Evolutionary conservation across 2,797 vertebrate species (phyloP), one percentile per base, ranked within the genome.

Genomic region (Amazonetta brasiliensis): DNA sequence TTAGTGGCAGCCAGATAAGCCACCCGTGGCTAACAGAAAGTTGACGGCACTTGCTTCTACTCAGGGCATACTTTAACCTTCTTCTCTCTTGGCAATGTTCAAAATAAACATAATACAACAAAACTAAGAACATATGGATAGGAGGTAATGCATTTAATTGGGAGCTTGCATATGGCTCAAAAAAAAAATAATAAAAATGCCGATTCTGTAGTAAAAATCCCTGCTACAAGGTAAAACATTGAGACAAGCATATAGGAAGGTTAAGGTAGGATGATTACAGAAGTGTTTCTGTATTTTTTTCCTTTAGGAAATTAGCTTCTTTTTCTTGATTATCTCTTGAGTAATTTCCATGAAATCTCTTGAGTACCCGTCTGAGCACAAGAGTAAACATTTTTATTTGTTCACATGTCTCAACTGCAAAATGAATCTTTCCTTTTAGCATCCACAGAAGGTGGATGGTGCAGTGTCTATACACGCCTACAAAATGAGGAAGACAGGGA

Each of bases 181-280:
- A 91, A 90, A 94, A 52, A 97, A 7, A 94, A 95, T 94, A 97
- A 89, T 96, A 94, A 82, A 15, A n/a, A n/a, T 60, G 89, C 15
- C 63, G 91, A 64, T 87, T 81, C 68, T 87, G 55, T 67, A 91
- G 79, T 41, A 94, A 96, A 93, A 96, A 77, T 93, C 52, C 62
- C 50, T 87, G 63, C 69, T 68, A 80, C 46, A 62, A 88, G 62
- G 60, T 92, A 89, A 95, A 95, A 89, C 26, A 72, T 9, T 37
- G 73, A 88, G 35, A 46, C 41, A 28, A 8, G 54, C 82, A 56
- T 15, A n/a, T 9, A 72, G 43, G 67, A 87, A 92, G 22, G 23
- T 84, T 58, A 92, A 72, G 21, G 26, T 55, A 83, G 64, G 46
- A 63, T 75, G 37, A 55, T 56, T 92, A 68, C 31, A 63, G 73